Conservation (phyloP, 2,797 vertebrate species). For the Scarus forsteni region DNA sequence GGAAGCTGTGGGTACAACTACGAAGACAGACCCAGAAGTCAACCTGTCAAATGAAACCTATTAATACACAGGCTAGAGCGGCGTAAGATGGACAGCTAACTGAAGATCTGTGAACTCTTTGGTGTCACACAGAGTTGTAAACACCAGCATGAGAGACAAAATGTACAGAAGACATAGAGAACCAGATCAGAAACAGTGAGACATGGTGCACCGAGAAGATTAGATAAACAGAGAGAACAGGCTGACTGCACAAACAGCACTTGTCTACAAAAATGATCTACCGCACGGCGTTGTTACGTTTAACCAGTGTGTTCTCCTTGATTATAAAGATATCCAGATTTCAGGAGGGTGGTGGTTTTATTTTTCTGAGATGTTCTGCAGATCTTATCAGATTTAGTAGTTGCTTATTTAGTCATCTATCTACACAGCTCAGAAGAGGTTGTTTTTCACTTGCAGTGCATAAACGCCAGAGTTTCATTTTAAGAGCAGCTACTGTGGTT, state of each 20-base stretch:
- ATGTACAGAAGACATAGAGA: not conserved
- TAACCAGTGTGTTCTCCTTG: conserved; percentile 6
- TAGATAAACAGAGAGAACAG: not conserved
- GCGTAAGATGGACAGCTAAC: conserved; percentile 48
- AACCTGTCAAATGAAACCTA: conserved; percentile 71
- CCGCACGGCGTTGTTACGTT: conserved; percentile 6
- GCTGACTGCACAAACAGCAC: conserved; percentile 1
- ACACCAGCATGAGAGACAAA: conserved; percentile 12
- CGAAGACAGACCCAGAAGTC: conserved; percentile 53
- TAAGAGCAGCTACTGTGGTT: not conserved
- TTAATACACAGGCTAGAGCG: conserved; percentile 72
- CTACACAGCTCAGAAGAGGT: not conserved
- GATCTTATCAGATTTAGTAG: not conserved
- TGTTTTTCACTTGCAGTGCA: not conserved
- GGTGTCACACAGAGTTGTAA: conserved; percentile 21
- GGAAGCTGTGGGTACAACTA: conserved; percentile 74
- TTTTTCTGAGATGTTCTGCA: not conserved
- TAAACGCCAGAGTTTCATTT: not conserved
- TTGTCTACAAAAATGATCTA: conserved; percentile 33
- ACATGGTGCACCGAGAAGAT: not conserved
- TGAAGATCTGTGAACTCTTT: conserved; percentile 40
- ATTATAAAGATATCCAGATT: conserved; percentile 23
- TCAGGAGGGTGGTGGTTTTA: conserved; percentile 7
- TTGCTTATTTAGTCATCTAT: not conserved
- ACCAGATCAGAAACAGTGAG: conserved; percentile 1